Percentiles rank a stretch among this genome's conserved stretches.
Conservation (phyloP, 37 sponge, comb jelly and placozoan species). For the Tethya wilhelma region DNA sequence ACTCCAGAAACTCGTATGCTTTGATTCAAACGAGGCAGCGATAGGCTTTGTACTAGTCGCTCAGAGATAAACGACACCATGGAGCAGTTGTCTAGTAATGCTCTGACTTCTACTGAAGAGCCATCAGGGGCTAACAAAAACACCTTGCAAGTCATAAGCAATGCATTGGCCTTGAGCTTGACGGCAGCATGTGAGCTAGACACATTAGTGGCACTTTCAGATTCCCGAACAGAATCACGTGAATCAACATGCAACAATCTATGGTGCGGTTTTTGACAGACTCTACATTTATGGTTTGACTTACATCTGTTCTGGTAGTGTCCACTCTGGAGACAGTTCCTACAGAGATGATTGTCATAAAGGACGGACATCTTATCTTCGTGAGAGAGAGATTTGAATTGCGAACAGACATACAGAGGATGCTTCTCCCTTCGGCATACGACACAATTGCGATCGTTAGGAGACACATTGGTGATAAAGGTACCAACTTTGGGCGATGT, state of each 20-base stretch:
- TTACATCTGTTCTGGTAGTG: slow-evolving; percentile 11
- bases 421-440: slow-evolving; percentile 16
- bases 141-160: slow-evolving; percentile 41
- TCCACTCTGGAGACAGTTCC: slow-evolving; percentile 17
- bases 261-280: slow-evolving; percentile 22
- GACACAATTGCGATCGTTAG: slow-evolving; percentile 3
- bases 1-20: slow-evolving; percentile 33
- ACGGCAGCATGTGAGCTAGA: slow-evolving; percentile 1
- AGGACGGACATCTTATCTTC: slow-evolving; percentile 11
- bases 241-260: slow-evolving; percentile 1
- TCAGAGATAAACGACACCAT: slow-evolving; percentile 36
- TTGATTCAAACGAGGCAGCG: slow-evolving; percentile 1
- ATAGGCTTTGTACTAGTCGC: slow-evolving; percentile 29
- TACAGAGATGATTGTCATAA: slow-evolving; percentile 11
- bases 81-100: slow-evolving; percentile 25
- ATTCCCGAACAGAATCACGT: neutral
- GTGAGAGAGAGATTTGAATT: slow-evolving; percentile 10
- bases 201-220: neutral
- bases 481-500: neutral
- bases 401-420: slow-evolving; percentile 9
- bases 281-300: slow-evolving; percentile 12
- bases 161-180: slow-evolving; percentile 12
- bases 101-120: slow-evolving; percentile 27
- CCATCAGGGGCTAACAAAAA: slow-evolving; percentile 21
- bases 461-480: slow-evolving; percentile 6